Percentiles rank a stretch among this genome's conserved stretches.
Conservation (phyloP, 2,888 invertebrate species). For the Coecobrya sp. region DNA sequence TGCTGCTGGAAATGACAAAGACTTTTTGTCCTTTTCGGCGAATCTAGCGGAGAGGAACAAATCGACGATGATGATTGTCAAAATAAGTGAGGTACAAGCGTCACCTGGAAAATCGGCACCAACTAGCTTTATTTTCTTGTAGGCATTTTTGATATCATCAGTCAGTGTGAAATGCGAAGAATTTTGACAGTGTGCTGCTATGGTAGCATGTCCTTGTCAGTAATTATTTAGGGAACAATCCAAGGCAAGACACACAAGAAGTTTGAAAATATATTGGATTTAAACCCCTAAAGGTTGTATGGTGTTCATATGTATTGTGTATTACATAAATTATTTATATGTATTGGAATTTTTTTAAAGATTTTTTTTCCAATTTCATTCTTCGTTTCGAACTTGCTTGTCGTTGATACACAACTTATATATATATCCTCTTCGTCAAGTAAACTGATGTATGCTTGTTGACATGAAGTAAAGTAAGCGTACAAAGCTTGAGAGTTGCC, state of each 20-base stretch:
- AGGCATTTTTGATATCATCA: conserved; percentile 45
- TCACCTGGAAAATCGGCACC: conserved; percentile 70
- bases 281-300: no score
- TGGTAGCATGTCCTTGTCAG: neutral
- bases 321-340: conserved; percentile 1
- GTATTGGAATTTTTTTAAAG: neutral
- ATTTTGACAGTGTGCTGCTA: conserved; percentile 44
- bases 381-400: neutral
- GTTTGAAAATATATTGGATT: neutral
- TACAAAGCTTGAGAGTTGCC: neutral
- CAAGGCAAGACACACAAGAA: neutral
- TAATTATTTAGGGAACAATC: neutral
- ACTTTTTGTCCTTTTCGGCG: neutral
- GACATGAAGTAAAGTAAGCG: conserved; percentile 46
- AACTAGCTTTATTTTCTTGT: conserved; percentile 42
- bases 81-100: conserved; percentile 49
- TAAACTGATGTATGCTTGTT: conserved; percentile 18
- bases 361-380: neutral
- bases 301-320: neutral
- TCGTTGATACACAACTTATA: neutral
- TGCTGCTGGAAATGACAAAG: neutral
- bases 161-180: conserved; percentile 36
- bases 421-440: neutral
- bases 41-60: neutral
- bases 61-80: conserved; percentile 67